These are phyloP conservation scores for Apamea crenata DNA, from an alignment of 2,888 invertebrate genomes.

Conservation along the genomic window DNA sequence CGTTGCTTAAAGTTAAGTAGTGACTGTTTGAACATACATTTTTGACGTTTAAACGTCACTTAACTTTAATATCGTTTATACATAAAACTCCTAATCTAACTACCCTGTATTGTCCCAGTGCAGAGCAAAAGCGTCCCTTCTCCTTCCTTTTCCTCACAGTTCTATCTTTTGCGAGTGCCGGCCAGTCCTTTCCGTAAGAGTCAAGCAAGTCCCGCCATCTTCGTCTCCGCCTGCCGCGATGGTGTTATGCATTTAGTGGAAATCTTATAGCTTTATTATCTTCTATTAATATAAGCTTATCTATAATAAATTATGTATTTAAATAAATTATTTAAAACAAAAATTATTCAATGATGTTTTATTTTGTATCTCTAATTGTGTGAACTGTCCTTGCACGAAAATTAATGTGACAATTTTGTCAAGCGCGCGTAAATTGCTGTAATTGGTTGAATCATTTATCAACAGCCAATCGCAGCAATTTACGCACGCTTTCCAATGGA, in stretches of 20 bases:
- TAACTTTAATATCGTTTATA: neutral
- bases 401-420: too few species aligned
- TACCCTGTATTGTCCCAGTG: neutral
- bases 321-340: neutral
- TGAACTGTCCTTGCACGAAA: too few species aligned
- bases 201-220: too few species aligned
- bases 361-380: neutral
- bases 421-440: too few species aligned
- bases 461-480: too few species aligned
- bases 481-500: too few species aligned
- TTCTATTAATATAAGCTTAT: neutral
- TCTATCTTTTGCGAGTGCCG: neutral
- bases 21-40: neutral
- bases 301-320: neutral
- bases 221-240: neutral
- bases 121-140: neutral
- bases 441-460: too few species aligned
- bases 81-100: neutral
- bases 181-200: too few species aligned
- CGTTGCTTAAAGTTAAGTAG: neutral
- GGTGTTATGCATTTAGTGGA: neutral
- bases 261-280: neutral
- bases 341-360: neutral
- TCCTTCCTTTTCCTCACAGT: neutral
- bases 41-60: too few species aligned